phyloP scores from a whole-genome alignment of 2,113 vertebrate genomes.

The Polypterus senegalus region DNA sequence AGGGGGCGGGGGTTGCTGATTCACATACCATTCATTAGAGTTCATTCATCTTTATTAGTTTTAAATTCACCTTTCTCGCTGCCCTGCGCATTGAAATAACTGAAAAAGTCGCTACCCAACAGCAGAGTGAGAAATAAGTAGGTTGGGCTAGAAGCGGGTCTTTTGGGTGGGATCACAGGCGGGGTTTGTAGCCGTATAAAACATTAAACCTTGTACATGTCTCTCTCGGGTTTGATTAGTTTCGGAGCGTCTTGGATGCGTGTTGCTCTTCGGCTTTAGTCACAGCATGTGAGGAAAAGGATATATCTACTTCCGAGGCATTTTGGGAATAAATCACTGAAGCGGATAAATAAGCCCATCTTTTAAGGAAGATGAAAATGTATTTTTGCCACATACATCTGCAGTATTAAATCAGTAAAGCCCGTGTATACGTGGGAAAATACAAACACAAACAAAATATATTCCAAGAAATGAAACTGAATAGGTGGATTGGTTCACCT shows the following conservation, averaged over 20 bases:
- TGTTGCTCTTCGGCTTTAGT: conserved; percentile 9
- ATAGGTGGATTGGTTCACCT: no score
- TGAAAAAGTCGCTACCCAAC: conserved; percentile 7
- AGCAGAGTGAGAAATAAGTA: conserved; percentile 18
- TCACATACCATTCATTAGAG: not conserved
- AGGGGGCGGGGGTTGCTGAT: no score
- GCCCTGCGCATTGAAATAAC: conserved; percentile 8
- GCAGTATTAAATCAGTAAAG: no score
- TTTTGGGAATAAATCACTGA: no score
- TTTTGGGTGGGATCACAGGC: conserved; percentile 21
- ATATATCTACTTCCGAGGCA: not conserved
- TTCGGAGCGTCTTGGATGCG: conserved; percentile 11
- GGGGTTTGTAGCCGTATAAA: conserved; percentile 23
- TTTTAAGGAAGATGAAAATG: not conserved
- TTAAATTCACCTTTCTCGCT: conserved; percentile 6
- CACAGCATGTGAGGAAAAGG: conserved; percentile 15
- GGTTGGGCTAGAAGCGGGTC: conserved; percentile 8
- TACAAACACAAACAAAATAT: no score
- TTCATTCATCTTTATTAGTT: conserved; percentile 1
- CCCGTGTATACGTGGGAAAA: no score
- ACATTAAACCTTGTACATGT: conserved; percentile 19
- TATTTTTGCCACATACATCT: not conserved
- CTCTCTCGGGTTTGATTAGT: conserved; percentile 7
- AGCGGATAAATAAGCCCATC: not conserved
- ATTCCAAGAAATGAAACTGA: no score